Percentiles rank a stretch among this genome's conserved stretches.
Conservation (phyloP, 2,113 vertebrate genomes). For the Gobiocypris rarus region DNA sequence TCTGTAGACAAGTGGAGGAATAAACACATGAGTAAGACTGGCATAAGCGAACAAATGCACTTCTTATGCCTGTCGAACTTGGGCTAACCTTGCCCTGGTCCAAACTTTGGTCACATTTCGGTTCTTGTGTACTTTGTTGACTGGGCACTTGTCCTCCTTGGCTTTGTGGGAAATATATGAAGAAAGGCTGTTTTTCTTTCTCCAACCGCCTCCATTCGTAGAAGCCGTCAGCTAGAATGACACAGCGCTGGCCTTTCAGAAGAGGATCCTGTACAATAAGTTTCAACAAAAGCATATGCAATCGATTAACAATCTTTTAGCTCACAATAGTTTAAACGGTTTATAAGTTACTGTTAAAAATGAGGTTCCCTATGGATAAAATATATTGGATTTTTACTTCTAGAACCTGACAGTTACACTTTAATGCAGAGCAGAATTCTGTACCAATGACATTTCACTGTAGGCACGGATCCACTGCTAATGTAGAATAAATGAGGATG, state of each 20-base stretch:
- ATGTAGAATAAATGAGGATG: background rate
- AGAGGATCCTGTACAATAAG: constrained; percentile 79
- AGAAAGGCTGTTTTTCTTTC: constrained; percentile 87
- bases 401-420: too few species aligned
- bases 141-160: constrained; percentile 20
- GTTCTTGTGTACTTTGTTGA: constrained; percentile 35
- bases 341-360: background rate
- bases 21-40: background rate
- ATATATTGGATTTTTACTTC: background rate
- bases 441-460: background rate
- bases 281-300: too few species aligned
- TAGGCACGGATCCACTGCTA: background rate
- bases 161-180: constrained; percentile 92
- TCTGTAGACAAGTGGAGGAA: constrained; percentile 43
- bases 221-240: constrained; percentile 94
- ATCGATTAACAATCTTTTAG: too few species aligned
- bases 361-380: background rate
- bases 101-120: background rate
- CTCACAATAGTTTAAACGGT: background rate
- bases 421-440: too few species aligned
- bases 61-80: background rate
- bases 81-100: constrained; percentile 51
- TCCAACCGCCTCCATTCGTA: constrained; percentile 88
- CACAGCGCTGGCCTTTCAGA: constrained; percentile 89
- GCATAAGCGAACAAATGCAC: background rate